Percentiles rank a stretch among this genome's conserved stretches.
These are phyloP conservation scores for Sylvietta virens DNA, from an alignment of 2,113 vertebrate species.

Conservation along the genomic window DNA sequence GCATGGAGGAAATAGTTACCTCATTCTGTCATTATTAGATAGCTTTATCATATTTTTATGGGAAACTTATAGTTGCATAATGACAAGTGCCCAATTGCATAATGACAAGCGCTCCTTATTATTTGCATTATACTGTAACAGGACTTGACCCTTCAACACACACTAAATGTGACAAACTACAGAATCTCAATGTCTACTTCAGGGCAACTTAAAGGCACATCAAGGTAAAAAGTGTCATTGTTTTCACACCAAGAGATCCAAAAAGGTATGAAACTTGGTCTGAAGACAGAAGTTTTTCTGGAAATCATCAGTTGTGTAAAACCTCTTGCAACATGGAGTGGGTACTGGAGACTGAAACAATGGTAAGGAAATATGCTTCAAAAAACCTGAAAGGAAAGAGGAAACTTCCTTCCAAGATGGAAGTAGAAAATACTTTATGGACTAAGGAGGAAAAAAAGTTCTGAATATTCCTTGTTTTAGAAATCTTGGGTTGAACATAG, in stretches of 20 bases:
- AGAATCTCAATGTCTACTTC: neutral
- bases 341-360: neutral
- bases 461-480: neutral
- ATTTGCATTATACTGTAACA: neutral
- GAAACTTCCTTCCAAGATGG: neutral
- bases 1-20: neutral
- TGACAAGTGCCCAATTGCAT: neutral
- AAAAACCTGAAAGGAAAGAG: neutral
- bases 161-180: neutral
- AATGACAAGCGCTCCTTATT: neutral
- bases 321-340: neutral
- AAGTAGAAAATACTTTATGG: neutral
- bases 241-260: neutral
- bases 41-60: neutral
- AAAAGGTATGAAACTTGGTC: neutral
- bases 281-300: neutral
- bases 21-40: neutral
- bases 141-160: neutral
- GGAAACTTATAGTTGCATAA: neutral
- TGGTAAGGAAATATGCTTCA: neutral
- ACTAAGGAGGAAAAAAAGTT: neutral
- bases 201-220: neutral
- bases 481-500: neutral
- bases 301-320: neutral
- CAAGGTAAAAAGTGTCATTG: neutral